A percentile compares a stretch with the other conserved stretches of the same genome.
These are phyloP conservation scores for Hypomesus transpacificus DNA, from an alignment of 2,113 vertebrate species.

Conservation along the genomic window DNA sequence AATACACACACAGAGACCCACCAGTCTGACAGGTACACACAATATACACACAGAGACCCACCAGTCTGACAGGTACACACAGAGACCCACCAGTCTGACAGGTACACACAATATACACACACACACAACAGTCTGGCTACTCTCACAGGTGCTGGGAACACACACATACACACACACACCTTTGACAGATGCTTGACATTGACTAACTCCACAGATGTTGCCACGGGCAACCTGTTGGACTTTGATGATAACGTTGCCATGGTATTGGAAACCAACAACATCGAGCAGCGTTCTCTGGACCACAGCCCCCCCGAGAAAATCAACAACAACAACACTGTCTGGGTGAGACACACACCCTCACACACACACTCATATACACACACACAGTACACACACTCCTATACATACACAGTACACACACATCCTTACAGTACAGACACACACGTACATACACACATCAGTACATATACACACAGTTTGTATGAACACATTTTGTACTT, in stretches of 20 bases:
- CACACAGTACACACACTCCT: not conserved
- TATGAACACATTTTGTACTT: conserved; percentile 5
- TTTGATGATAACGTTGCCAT: conserved; percentile 70
- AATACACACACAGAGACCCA: too few species aligned
- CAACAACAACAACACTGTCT: conserved; percentile 69
- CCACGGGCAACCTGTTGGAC: conserved; percentile 80
- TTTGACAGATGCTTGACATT: not conserved
- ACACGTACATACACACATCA: not conserved
- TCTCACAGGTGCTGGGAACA: conserved; percentile 62
- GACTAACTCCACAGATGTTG: conserved; percentile 62
- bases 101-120: too few species aligned
- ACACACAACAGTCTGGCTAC: conserved; percentile 30
- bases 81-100: conserved; percentile 46
- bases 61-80: conserved; percentile 23
- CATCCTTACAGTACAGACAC: not conserved
- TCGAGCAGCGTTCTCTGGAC: conserved; percentile 49
- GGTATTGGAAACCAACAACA: conserved; percentile 56
- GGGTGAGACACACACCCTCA: conserved; percentile 70
- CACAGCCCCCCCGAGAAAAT: conserved; percentile 52
- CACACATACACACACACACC: not conserved
- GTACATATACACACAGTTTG: too few species aligned
- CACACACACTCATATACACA: not conserved
- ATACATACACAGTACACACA: not conserved
- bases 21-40: too few species aligned
- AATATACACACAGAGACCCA: conserved; percentile 32